These are phyloP conservation scores for Urocynchramus pylzowi DNA, from an alignment of 2,113 vertebrate genomes.

Conservation along the genomic window DNA sequence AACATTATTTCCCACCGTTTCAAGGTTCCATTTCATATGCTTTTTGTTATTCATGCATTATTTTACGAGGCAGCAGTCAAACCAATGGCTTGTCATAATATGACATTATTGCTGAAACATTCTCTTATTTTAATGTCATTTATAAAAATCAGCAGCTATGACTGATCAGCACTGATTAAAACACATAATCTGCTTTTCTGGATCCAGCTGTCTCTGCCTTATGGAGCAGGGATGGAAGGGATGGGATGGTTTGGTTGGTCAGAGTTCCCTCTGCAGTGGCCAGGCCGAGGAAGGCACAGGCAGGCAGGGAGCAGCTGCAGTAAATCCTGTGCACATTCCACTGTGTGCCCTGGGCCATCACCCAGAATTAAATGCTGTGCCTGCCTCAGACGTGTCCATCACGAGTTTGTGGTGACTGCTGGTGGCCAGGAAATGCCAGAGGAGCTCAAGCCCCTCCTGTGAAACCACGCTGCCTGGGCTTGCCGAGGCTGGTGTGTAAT, in stretches of 20 bases:
- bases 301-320: fast-evolving
- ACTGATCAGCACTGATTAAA: slow-evolving; percentile 10
- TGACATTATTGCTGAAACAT: slow-evolving; percentile 7
- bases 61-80: slow-evolving; percentile 12
- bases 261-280: too few species aligned
- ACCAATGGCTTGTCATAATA: slow-evolving; percentile 25
- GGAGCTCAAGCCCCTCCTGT: background rate
- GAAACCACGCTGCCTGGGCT: fast-evolving
- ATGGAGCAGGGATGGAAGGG: background rate
- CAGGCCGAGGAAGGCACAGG: fast-evolving
- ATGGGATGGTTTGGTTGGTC: background rate
- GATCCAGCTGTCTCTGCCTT: background rate
- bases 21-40: background rate
- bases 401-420: background rate
- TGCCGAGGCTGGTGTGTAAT: fast-evolving
- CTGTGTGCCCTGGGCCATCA: background rate
- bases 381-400: fast-evolving
- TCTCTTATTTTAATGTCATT: slow-evolving; percentile 28
- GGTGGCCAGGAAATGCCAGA: background rate
- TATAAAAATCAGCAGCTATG: slow-evolving; percentile 24
- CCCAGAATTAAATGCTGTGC: background rate
- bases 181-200: background rate
- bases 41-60: slow-evolving; percentile 14
- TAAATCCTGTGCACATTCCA: fast-evolving
- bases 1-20: background rate